These are phyloP conservation scores for Xylota sylvarum DNA, from an alignment of 2,888 invertebrate species.

Conservation along the genomic window DNA sequence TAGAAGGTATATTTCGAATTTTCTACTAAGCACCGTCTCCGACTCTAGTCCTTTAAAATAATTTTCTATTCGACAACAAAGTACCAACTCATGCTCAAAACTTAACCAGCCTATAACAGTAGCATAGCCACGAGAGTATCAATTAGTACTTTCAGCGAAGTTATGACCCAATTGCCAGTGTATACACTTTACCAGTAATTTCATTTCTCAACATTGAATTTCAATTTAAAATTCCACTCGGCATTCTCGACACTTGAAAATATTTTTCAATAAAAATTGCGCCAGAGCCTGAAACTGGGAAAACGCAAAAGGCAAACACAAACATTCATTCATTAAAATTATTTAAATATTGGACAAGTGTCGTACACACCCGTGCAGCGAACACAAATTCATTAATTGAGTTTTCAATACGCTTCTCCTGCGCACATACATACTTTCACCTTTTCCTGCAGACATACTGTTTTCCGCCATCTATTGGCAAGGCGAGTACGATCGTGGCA, in stretches of 20 bases:
- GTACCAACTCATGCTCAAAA: no score
- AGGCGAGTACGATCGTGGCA: background rate
- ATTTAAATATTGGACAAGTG: slow-evolving; percentile 51
- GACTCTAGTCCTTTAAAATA: no score
- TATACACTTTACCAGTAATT: slow-evolving; percentile 23
- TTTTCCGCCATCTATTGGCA: slow-evolving; percentile 22
- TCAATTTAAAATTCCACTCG: slow-evolving; percentile 42
- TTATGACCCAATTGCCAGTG: slow-evolving; percentile 27
- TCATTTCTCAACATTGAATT: slow-evolving; percentile 38
- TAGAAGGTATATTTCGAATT: no score
- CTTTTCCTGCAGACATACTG: background rate
- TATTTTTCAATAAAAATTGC: background rate
- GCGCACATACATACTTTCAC: background rate
- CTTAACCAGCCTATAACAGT: background rate
- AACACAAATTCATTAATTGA: slow-evolving; percentile 40
- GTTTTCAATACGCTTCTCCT: background rate
- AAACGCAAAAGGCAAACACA: slow-evolving; percentile 20
- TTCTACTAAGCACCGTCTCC: no score
- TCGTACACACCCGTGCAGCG: background rate
- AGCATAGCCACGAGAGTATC: slow-evolving; percentile 11
- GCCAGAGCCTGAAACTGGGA: no score
- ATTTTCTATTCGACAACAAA: no score
- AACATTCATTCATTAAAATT: slow-evolving; percentile 57
- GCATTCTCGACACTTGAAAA: background rate
- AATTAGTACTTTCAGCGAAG: slow-evolving; percentile 8